Evolutionary conservation across 2,113 vertebrate genomes (phyloP).

Genomic region (Leucosticte australis): DNA sequence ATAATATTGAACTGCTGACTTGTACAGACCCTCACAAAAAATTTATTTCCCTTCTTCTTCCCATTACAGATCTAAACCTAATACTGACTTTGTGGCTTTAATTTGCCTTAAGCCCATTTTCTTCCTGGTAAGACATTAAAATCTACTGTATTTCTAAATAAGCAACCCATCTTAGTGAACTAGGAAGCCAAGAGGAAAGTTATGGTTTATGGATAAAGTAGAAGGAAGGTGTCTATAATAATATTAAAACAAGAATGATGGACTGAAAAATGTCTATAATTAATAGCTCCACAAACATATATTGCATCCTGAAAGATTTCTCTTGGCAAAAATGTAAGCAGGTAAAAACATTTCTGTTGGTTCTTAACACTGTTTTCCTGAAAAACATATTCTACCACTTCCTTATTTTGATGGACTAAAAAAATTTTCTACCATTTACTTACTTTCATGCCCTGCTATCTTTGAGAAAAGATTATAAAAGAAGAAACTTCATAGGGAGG

Average conservation of each 20-base stretch:
- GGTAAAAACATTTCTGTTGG: background rate
- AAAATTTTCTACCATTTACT: background rate
- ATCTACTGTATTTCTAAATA: constrained; percentile 1
- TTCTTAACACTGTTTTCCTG: background rate
- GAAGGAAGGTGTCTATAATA: background rate
- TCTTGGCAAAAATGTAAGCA: background rate
- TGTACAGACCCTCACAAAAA: background rate
- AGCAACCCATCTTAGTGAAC: background rate
- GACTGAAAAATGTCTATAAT: background rate
- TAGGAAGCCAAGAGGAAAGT: background rate
- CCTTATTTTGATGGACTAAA: background rate
- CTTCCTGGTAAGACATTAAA: background rate
- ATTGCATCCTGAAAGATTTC: background rate
- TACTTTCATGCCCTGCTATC: background rate
- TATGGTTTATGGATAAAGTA: background rate
- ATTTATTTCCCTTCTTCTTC: background rate
- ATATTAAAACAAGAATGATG: background rate
- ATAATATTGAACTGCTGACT: background rate
- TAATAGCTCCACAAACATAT: background rate
- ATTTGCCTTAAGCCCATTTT: background rate
- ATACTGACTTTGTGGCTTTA: background rate
- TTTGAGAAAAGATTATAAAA: background rate
- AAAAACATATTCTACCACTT: background rate
- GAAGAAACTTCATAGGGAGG: background rate
- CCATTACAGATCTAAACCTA: background rate